Base-by-base conservation (phyloP, 92 coral and sea anemone genomes). In the Siderastrea siderea region DNA sequence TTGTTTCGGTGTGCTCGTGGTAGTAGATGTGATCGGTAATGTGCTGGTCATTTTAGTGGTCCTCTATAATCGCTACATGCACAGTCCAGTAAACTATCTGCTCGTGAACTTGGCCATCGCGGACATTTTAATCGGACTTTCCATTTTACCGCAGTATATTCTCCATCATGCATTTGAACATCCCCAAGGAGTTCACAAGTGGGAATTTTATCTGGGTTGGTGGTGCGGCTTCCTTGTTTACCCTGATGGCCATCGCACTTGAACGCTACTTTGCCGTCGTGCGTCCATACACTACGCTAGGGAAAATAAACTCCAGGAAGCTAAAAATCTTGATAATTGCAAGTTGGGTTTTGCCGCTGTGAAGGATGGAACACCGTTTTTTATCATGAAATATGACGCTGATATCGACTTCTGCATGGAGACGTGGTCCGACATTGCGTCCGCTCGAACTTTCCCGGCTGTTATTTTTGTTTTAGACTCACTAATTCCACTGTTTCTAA, bases 381-480 rank as follows among this genome's bases (percentile, higher is more conserved):
- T 77, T 19, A 51, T 74, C 49, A 44, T 62, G 70, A 57, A 58
- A n/a, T 77, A 77, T 38, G 82, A 77, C 47, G 51, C 38, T 8
- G 69, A 17, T 15, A 50, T 62, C 8, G 82, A 77, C 53, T 77
- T 77, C 47, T 77, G 82, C 52, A 58, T 62, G 82, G 68, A 77
- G 47, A 77, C 51, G 3, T 77, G 82, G 82, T 77, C 82, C 38
- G 69, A 62, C n/a, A 50, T 50, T 15, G 57, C 69, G 4, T 69
- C 82, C 68, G 93, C 78, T 11, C 92, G 91, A 48, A 59, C 78
- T 9, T 94, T 88, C 86, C 88, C 96, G 45, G 91, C 86, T 43
- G 88, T 93, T 75, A 89, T 91, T 70, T 94, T 91, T 82, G 61
- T 81, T 7, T 74, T 93, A 3, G 68, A 89, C 57, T 94, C 93